A percentile compares a stretch with the other conserved stretches of the same genome.
phyloP scores from a whole-genome alignment of 2,113 vertebrate genomes.

The Burhinus bistriatus region DNA sequence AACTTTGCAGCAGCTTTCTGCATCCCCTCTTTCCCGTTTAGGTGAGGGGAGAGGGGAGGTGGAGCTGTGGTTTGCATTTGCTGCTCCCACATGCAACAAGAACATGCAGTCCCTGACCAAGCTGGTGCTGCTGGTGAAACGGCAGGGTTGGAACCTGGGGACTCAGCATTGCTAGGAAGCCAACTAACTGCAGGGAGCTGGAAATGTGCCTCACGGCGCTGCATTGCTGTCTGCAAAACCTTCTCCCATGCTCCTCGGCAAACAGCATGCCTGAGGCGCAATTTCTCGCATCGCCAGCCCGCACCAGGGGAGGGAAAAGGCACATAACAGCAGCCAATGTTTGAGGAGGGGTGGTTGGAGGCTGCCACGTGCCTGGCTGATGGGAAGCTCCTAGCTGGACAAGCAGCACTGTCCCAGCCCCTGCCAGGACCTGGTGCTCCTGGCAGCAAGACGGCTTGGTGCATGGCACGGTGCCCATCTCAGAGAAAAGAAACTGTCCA shows the following conservation, averaged over 20 bases:
- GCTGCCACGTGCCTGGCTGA: not conserved
- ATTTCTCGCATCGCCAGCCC: not conserved
- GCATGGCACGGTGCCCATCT: not conserved
- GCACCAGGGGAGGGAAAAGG: fast-evolving
- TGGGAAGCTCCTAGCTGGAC: not conserved
- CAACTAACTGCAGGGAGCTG: not conserved
- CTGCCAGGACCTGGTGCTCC: not conserved
- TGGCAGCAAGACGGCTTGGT: fast-evolving
- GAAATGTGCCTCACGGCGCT: not conserved
- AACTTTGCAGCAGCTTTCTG: not conserved
- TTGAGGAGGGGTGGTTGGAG: not conserved
- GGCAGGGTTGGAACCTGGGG: not conserved
- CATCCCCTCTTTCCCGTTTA: fast-evolving
- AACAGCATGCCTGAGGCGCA: not conserved
- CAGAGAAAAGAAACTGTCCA: not conserved
- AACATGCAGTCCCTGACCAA: fast-evolving
- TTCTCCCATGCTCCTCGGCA: not conserved
- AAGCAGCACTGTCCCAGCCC: not conserved
- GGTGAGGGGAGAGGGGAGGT: not conserved
- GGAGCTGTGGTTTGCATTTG: not conserved
- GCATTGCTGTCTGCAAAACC: not conserved
- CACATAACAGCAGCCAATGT: not conserved
- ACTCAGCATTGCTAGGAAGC: fast-evolving
- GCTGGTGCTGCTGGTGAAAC: not conserved
- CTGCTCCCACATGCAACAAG: fast-evolving